Evolutionary conservation across 2,888 invertebrate genomes (phyloP).

Genomic region (Polyploca ridens): DNA sequence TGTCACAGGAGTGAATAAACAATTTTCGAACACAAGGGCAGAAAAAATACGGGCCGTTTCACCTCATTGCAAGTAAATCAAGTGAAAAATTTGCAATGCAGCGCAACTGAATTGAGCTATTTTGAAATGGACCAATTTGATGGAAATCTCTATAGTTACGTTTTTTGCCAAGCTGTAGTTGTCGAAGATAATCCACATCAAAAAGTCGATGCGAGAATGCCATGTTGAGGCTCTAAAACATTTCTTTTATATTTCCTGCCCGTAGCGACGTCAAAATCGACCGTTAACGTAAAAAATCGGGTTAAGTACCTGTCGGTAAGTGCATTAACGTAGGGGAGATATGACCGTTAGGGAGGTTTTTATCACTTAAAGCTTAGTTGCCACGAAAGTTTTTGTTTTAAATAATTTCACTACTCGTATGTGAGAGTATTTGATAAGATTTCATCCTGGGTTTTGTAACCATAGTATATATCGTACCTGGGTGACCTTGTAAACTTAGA

Average conservation of each 20-base stretch:
- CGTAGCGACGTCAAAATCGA: conserved; percentile 2
- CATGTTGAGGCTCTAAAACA: not conserved
- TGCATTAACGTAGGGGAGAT: not conserved
- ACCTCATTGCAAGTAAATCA: too few relatives aligned
- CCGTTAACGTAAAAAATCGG: conserved; percentile 4
- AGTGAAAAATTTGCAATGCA: too few relatives aligned
- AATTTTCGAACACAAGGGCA: too few relatives aligned
- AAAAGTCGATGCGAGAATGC: not conserved
- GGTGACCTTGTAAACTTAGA: too few relatives aligned
- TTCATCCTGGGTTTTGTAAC: too few relatives aligned
- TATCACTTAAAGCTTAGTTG: not conserved
- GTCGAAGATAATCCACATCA: not conserved
- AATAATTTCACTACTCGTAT: not conserved
- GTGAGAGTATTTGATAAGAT: too few relatives aligned
- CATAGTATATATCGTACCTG: too few relatives aligned
- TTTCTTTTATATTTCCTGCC: conserved; percentile 1
- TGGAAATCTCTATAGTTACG: not conserved
- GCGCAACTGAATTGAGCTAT: too few relatives aligned
- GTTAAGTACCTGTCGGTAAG: conserved; percentile 1
- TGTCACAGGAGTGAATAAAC: too few relatives aligned
- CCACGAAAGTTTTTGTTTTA: not conserved
- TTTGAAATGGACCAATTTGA: too few relatives aligned
- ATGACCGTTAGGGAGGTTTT: not conserved
- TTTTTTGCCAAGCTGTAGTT: not conserved
- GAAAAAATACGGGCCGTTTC: too few relatives aligned